phyloP scores from a whole-genome alignment of 2,797 vertebrate genomes.

The Esox masquinongy region DNA sequence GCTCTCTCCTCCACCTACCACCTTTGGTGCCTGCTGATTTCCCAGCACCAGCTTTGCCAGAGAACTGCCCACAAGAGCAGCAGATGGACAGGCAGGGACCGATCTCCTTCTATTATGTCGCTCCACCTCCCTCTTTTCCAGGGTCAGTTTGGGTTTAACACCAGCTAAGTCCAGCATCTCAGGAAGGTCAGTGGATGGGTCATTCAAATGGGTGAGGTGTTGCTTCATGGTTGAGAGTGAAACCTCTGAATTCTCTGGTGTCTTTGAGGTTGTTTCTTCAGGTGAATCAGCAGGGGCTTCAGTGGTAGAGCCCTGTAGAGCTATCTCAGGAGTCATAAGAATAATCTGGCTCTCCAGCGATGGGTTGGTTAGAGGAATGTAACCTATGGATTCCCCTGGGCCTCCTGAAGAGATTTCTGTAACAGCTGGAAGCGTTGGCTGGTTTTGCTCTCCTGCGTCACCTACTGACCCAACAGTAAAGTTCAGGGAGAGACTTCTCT shows the following conservation, averaged over 20 bases:
- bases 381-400: constrained; percentile 45
- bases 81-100: constrained; percentile 68
- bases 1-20: constrained; percentile 67
- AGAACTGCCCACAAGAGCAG: constrained; percentile 55
- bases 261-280: constrained; percentile 15
- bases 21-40: constrained; percentile 42
- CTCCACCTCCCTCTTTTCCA: constrained; percentile 75
- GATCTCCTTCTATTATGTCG: constrained; percentile 74
- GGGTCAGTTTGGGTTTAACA: constrained; percentile 76
- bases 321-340: constrained; percentile 30
- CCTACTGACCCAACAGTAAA: constrained; percentile 28
- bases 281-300: constrained; percentile 21
- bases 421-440: constrained; percentile 20
- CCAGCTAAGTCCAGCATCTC: constrained; percentile 91
- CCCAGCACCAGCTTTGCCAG: constrained; percentile 57
- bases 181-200: constrained; percentile 75
- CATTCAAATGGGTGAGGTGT: constrained; percentile 14
- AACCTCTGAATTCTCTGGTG: constrained; percentile 9
- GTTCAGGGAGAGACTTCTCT: constrained; percentile 54
- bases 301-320: constrained; percentile 37
- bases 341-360: constrained; percentile 22
- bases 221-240: constrained; percentile 28
- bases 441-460: constrained; percentile 13
- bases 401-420: constrained; percentile 36
- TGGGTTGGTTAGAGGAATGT: constrained; percentile 32